Conservation (phyloP, 2,797 vertebrate species). For the Malacoctenus gilli region DNA sequence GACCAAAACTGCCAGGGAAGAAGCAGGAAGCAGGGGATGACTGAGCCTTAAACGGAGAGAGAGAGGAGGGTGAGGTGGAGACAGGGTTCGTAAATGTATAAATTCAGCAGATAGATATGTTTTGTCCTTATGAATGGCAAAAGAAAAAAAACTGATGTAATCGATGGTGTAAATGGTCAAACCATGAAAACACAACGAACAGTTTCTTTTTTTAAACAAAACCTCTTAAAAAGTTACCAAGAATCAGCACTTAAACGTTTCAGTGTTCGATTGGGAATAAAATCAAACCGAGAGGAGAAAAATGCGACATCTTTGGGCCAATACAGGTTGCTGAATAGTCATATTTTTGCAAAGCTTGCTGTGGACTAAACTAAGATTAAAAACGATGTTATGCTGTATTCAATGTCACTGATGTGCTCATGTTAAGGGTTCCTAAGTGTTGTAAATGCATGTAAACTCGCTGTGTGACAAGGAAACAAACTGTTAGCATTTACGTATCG, state of each 20-base stretch:
- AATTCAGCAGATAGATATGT: conserved; percentile 22
- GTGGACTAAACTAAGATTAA: conserved; percentile 64
- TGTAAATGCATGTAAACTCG: conserved; percentile 85
- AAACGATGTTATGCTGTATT: conserved; percentile 67
- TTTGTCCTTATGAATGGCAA: conserved; percentile 43
- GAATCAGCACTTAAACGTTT: no score
- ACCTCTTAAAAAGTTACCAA: conserved; percentile 21
- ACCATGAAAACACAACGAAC: background rate
- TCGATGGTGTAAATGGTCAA: conserved; percentile 30
- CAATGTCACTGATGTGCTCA: conserved; percentile 79
- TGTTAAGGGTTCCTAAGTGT: conserved; percentile 82
- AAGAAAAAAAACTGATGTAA: conserved; percentile 18
- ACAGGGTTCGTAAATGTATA: conserved; percentile 55
- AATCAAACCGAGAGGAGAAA: conserved; percentile 23
- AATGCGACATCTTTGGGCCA: conserved; percentile 54
- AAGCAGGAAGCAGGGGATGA: conserved; percentile 24
- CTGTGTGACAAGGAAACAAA: conserved; percentile 74
- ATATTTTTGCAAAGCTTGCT: conserved; percentile 77
- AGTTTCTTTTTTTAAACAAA: no score
- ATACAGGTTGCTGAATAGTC: conserved; percentile 85
- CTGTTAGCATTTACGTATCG: conserved; percentile 66
- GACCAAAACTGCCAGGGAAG: conserved; percentile 44
- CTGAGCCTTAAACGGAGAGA: conserved; percentile 69
- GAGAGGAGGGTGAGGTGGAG: conserved; percentile 14
- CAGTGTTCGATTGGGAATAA: no score